These are phyloP conservation scores for Girardinichthys multiradiatus DNA, from an alignment of 2,113 vertebrate species.

Conservation along the genomic window DNA sequence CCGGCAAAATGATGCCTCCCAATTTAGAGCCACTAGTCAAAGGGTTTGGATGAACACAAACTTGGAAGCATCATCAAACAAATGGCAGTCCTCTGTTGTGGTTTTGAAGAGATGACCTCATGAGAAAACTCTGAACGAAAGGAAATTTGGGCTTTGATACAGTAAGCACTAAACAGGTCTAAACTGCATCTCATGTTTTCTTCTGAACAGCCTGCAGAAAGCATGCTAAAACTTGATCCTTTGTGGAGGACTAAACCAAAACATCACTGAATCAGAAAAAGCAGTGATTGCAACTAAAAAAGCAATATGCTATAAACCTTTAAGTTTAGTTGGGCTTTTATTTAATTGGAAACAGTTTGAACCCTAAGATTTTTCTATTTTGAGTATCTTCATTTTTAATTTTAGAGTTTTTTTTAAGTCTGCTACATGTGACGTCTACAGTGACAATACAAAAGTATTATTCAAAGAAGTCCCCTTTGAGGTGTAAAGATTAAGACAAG, in stretches of 20 bases:
- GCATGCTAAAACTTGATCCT: background rate
- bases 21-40: slow-evolving; percentile 20
- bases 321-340: background rate
- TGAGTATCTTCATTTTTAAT: too few species aligned
- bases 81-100: slow-evolving; percentile 1
- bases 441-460: background rate
- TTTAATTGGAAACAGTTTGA: background rate
- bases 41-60: background rate
- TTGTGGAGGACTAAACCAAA: background rate
- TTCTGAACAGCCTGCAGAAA: background rate
- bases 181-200: slow-evolving; percentile 20
- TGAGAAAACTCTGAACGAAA: slow-evolving; percentile 21
- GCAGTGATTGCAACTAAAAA: background rate
- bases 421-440: background rate
- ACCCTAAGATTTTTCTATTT: too few species aligned
- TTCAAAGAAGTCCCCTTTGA: too few species aligned
- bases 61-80: slow-evolving; percentile 31
- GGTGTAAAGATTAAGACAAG: too few species aligned
- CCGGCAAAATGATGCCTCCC: slow-evolving; percentile 26
- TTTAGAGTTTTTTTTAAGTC: background rate
- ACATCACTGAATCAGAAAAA: too few species aligned
- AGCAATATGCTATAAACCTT: background rate
- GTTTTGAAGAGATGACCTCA: slow-evolving; percentile 24
- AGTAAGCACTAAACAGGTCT: slow-evolving; percentile 7
- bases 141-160: slow-evolving; percentile 5